A percentile compares a stretch with the other conserved stretches of the same genome.
Conservation (phyloP, 2,888 invertebrate species). For the Trachelus stipa region DNA sequence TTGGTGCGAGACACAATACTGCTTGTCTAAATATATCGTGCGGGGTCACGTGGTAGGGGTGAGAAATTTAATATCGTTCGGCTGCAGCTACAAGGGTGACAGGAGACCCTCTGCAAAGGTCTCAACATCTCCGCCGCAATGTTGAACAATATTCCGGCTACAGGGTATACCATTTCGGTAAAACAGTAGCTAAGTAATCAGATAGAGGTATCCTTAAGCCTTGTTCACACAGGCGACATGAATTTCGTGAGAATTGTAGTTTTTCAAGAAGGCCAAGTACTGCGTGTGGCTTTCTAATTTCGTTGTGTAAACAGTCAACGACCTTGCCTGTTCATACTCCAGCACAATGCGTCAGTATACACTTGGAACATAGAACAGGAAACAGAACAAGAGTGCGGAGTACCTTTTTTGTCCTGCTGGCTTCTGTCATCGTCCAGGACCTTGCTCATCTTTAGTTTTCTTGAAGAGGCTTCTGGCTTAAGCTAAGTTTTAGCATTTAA, state of each 20-base stretch:
- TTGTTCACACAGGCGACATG: not conserved
- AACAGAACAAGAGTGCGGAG: not conserved
- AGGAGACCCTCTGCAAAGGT: not conserved
- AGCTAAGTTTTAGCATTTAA: too few species aligned
- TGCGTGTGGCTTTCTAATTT: not conserved
- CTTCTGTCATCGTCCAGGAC: too few species aligned
- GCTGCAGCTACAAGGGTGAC: not conserved
- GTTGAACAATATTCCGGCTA: not conserved
- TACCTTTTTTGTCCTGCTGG: not conserved
- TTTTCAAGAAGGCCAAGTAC: not conserved
- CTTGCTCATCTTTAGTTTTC: not conserved
- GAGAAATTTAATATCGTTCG: conserved; percentile 9
- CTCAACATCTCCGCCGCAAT: not conserved
- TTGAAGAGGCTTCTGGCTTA: not conserved
- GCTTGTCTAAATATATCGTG: not conserved
- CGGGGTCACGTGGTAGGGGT: not conserved
- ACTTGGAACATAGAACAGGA: not conserved
- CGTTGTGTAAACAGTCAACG: not conserved
- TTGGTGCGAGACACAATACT: not conserved
- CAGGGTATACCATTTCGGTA: not conserved
- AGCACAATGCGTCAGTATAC: not conserved
- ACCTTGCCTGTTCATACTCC: not conserved
- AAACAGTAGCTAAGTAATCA: not conserved
- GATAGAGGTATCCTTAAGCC: not conserved
- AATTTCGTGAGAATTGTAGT: not conserved